Base-by-base conservation (phyloP, 2,113 vertebrate species). In the Sterrhoptilus dennistouni region DNA sequence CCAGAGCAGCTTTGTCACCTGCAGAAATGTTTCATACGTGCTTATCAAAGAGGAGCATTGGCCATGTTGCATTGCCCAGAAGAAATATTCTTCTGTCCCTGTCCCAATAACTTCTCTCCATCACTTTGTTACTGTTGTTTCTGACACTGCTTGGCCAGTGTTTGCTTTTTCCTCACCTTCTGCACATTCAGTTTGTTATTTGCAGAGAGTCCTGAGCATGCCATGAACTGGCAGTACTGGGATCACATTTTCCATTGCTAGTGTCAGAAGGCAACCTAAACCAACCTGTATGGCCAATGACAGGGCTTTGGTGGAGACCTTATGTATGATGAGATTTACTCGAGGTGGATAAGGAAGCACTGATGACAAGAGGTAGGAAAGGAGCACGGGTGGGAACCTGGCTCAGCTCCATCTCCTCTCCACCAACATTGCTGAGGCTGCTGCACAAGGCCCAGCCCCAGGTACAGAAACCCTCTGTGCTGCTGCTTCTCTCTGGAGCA, bases 331-430 rank as follows among this genome's bases (percentile, higher is more conserved):
- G 79, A 77, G 66, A 49, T 52, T 42, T 54, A 9, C 29, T 47
- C 3, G 13, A 35, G 47, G 44, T 35, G 44, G 52, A 4, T 44
- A 28, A 82, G 59, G 49, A 64, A 42, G 25, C 0, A 0, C 18
- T 17, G 47, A 11, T 28, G 33, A 11, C 8, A 21, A 45, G 60
- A 63, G 61, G 33, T 5, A 29, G 22, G 49, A 14, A 23, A 69
- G 44, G 33, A 59, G 38, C 0, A 0, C 31, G 47, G 29, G 33
- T 12, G 64, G 36, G 35, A 86, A 3, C 7, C 11, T 50, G n/a
- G 24, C 54, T 74, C 54, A 72, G 68, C 57, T 74, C 71, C 17
- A 61, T 71, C 59, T 72, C 28, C 35, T 74, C 71, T 83, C 3
- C n/a, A 16, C 3, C 20, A 17, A 3, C 2, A 4, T 5, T 28